Percentiles rank a stretch among this genome's conserved stretches.
These are phyloP conservation scores for fruit fly (Drosophila melanogaster) DNA, from an alignment of 1,140 invertebrate genomes.

Conservation along the genomic window DNA sequence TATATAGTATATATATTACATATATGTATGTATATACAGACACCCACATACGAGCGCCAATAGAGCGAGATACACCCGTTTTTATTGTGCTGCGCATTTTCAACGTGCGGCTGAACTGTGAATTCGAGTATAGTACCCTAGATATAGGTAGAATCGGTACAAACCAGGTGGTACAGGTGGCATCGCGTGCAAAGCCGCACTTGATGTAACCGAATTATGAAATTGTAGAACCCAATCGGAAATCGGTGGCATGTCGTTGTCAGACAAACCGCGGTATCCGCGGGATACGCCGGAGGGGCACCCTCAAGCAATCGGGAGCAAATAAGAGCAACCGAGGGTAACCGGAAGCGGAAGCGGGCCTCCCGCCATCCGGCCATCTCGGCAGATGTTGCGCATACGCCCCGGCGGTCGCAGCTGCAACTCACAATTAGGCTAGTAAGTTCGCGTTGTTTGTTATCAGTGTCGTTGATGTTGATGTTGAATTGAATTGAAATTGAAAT, in stretches of 20 bases:
- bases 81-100: slow-evolving; percentile 48
- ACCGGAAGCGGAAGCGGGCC: slow-evolving; percentile 35
- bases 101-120: slow-evolving; percentile 41
- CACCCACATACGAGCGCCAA: slow-evolving; percentile 16
- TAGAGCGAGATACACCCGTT: slow-evolving; percentile 18
- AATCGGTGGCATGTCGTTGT: slow-evolving; percentile 15
- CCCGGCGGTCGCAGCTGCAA: slow-evolving; percentile 18
- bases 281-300: slow-evolving; percentile 2
- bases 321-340: neutral
- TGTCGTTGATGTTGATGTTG: slow-evolving; percentile 54
- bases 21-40: slow-evolving; percentile 14
- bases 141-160: slow-evolving; percentile 26
- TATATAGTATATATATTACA: neutral
- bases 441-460: slow-evolving; percentile 65
- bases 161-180: neutral
- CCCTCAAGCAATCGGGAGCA: too few species aligned
- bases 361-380: slow-evolving; percentile 29
- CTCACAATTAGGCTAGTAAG: slow-evolving; percentile 56
- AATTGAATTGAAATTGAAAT: slow-evolving; percentile 38
- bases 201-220: slow-evolving; percentile 41
- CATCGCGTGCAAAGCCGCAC: slow-evolving; percentile 23
- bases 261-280: neutral
- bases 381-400: slow-evolving; percentile 56
- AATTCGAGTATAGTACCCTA: slow-evolving; percentile 51
- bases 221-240: slow-evolving; percentile 18